Evolutionary conservation across 2,888 invertebrate genomes (phyloP).

Genomic region (Eristalinus sepulchralis): DNA sequence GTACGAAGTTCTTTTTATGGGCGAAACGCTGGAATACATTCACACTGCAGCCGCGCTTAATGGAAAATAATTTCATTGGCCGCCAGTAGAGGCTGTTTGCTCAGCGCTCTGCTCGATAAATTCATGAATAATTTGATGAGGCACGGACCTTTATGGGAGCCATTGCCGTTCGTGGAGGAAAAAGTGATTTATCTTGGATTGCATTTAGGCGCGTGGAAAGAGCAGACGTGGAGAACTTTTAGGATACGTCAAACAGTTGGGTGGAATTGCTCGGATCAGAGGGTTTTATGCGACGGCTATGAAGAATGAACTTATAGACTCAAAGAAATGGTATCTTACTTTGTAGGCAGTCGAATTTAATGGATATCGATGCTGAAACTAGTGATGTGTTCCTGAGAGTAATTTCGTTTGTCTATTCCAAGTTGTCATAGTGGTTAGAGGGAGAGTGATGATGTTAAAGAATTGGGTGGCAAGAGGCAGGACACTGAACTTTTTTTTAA

Average conservation of each 20-base stretch:
- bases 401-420: too few relatives aligned
- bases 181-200: neutral
- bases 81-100: neutral
- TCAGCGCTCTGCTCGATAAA: neutral
- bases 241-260: neutral
- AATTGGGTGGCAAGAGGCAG: too few relatives aligned
- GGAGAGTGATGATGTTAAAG: too few relatives aligned
- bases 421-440: too few relatives aligned
- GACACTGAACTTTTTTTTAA: too few relatives aligned
- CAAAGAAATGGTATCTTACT: too few relatives aligned
- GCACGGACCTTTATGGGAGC: neutral
- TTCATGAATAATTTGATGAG: neutral
- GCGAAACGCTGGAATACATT: constrained; percentile 39
- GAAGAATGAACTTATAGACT: too few relatives aligned
- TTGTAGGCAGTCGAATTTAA: too few relatives aligned
- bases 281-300: neutral
- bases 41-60: constrained; percentile 54
- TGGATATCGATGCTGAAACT: too few relatives aligned
- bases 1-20: constrained; percentile 4
- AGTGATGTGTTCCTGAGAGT: too few relatives aligned
- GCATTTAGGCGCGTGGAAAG: neutral
- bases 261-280: neutral
- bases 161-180: neutral
- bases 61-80: neutral
- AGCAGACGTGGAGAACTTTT: neutral